Conservation (phyloP, 2,888 invertebrate genomes). For the Synergus gifuensis region DNA sequence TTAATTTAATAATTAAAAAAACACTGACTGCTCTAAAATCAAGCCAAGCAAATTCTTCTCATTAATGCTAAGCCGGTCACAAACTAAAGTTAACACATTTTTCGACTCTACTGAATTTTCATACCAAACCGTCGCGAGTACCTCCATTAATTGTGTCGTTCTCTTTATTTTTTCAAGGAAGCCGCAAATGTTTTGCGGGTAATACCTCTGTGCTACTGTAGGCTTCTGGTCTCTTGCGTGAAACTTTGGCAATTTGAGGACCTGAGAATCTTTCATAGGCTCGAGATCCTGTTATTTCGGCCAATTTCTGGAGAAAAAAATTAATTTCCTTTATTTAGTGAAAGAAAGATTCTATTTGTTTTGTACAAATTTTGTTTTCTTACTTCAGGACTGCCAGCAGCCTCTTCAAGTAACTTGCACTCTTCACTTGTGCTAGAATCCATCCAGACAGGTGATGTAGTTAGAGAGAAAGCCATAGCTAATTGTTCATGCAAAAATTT, state of each 20-base stretch:
- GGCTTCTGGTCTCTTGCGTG: constrained; percentile 83
- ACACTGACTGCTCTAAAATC: not conserved
- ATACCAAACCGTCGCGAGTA: constrained; percentile 48
- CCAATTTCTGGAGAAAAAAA: constrained; percentile 81
- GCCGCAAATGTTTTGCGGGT: constrained; percentile 54
- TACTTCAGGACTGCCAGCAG: constrained; percentile 89
- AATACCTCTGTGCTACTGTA: constrained; percentile 87
- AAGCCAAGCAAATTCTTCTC: constrained; percentile 23
- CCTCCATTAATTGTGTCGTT: constrained; percentile 56
- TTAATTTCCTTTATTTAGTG: not conserved
- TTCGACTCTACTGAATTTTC: constrained; percentile 25
- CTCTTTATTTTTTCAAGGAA: constrained; percentile 58
- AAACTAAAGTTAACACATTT: constrained; percentile 34
- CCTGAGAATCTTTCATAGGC: constrained; percentile 96
- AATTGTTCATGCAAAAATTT: constrained; percentile 92
- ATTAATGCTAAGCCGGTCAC: constrained; percentile 25
- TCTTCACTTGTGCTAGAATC: constrained; percentile 90
- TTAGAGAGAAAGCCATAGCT: constrained; percentile 87
- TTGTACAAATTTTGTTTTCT: constrained; percentile 44
- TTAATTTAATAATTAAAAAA: not conserved
- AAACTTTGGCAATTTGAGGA: constrained; percentile 94
- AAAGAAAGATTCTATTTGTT: not conserved
- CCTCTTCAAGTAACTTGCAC: constrained; percentile 88
- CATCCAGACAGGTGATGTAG: constrained; percentile 97
- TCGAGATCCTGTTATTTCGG: constrained; percentile 90